These are phyloP conservation scores for Amphipoea oculea DNA, from an alignment of 2,888 invertebrate genomes.

Conservation along the genomic window DNA sequence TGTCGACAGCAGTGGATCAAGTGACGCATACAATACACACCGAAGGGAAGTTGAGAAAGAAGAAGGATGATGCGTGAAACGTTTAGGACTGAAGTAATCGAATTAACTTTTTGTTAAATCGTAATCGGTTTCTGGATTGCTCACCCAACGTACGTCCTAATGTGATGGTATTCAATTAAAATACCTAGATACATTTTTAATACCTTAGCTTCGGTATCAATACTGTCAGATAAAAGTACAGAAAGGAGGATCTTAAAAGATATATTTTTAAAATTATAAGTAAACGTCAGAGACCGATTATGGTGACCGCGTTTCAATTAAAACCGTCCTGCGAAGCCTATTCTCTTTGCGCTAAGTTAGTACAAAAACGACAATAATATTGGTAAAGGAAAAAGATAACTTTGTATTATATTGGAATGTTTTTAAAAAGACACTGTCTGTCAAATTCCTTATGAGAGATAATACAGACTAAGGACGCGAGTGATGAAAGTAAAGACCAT, in stretches of 20 bases:
- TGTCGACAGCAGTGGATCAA: conserved; percentile 95
- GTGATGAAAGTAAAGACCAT: conserved; percentile 15
- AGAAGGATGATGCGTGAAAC: conserved; percentile 93
- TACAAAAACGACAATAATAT: conserved; percentile 85
- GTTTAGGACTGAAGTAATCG: conserved; percentile 37
- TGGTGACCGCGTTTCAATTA: conserved; percentile 52
- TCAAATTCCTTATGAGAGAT: conserved; percentile 27
- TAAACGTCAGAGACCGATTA: conserved; percentile 36
- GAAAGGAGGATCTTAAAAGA: conserved; percentile 9
- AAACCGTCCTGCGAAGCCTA: conserved; percentile 77
- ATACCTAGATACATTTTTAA: conserved; percentile 8
- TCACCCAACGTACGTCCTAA: neutral
- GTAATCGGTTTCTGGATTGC: conserved; percentile 58
- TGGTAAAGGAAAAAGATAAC: conserved; percentile 63
- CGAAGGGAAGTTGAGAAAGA: conserved; percentile 96
- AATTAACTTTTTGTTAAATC: conserved; percentile 51
- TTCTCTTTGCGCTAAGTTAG: conserved; percentile 71
- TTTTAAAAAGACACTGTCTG: conserved; percentile 39
- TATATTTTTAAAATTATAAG: conserved; percentile 14
- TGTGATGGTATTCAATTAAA: conserved; percentile 14
- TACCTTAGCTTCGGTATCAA: conserved; percentile 15
- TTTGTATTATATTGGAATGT: conserved; percentile 39
- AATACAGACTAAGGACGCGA: conserved; percentile 18
- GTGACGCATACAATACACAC: conserved; percentile 98
- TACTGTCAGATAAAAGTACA: conserved; percentile 9